These are phyloP conservation scores for Neodiprion pinetum DNA, from an alignment of 1,140 invertebrate genomes.

Conservation along the genomic window DNA sequence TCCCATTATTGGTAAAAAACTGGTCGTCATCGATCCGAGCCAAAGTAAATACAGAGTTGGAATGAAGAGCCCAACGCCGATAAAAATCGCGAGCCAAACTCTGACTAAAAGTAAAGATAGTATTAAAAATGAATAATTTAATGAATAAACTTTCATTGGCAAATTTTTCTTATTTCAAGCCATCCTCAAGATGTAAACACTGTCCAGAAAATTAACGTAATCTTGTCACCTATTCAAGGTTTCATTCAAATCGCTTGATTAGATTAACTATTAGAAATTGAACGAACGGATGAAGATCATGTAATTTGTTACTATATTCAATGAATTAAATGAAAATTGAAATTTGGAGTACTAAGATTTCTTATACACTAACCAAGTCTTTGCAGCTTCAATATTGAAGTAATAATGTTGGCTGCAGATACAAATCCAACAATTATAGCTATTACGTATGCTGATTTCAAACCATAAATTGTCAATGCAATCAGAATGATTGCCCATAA, in stretches of 20 bases:
- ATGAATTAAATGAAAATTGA: slow-evolving; percentile 9
- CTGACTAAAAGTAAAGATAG: slow-evolving; percentile 44
- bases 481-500: slow-evolving; percentile 60
- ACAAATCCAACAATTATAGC: slow-evolving; percentile 59
- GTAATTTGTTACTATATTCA: no score
- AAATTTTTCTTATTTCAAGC: no score
- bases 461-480: slow-evolving; percentile 52
- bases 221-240: no score
- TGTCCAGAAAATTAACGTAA: no score
- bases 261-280: background rate
- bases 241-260: background rate
- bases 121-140: no score
- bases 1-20: slow-evolving; percentile 73
- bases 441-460: slow-evolving; percentile 61
- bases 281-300: no score
- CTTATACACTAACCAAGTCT: slow-evolving; percentile 41
- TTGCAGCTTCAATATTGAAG: slow-evolving; percentile 39
- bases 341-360: slow-evolving; percentile 16
- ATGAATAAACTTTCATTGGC: no score
- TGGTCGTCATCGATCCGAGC: slow-evolving; percentile 42
- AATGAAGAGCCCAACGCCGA: slow-evolving; percentile 42
- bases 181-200: no score
- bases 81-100: slow-evolving; percentile 49
- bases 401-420: slow-evolving; percentile 45
- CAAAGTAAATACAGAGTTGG: slow-evolving; percentile 50